Conservation (phyloP, 2,888 invertebrate genomes). For the Parasteatoda lunata region DNA sequence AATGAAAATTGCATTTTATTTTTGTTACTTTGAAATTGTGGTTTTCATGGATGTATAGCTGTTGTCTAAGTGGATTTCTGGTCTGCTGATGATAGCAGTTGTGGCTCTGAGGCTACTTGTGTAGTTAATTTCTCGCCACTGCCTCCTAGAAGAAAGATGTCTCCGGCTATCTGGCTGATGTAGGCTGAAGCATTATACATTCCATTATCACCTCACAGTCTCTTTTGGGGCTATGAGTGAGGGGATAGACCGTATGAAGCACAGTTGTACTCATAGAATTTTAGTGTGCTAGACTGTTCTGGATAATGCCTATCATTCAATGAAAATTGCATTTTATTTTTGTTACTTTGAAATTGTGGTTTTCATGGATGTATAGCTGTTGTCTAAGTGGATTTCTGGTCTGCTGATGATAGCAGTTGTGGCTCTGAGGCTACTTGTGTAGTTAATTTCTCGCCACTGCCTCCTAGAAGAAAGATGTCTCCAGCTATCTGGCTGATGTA, state of each 20-base stretch:
- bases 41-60: conserved; percentile 1
- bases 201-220: conserved; percentile 56
- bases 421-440: conserved; percentile 32
- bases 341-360: not conserved
- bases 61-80: not conserved
- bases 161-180: conserved; percentile 38
- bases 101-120: conserved; percentile 24
- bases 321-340: too few relatives aligned
- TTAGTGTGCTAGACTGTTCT: too few relatives aligned
- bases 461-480: conserved; percentile 53
- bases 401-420: not conserved
- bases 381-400: not conserved
- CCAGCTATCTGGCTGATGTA: conserved; percentile 38
- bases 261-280: not conserved
- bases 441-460: conserved; percentile 38
- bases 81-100: not conserved
- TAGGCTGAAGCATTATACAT: conserved; percentile 53
- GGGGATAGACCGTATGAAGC: conserved; percentile 54
- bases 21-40: too few relatives aligned
- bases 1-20: too few relatives aligned
- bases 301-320: not conserved
- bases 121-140: conserved; percentile 42
- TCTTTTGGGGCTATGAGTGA: conserved; percentile 30
- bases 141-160: conserved; percentile 52
- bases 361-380: conserved; percentile 6